These are phyloP conservation scores for Ochotona curzoniae DNA, from an alignment of 2,113 vertebrate genomes.

Conservation along the genomic window DNA sequence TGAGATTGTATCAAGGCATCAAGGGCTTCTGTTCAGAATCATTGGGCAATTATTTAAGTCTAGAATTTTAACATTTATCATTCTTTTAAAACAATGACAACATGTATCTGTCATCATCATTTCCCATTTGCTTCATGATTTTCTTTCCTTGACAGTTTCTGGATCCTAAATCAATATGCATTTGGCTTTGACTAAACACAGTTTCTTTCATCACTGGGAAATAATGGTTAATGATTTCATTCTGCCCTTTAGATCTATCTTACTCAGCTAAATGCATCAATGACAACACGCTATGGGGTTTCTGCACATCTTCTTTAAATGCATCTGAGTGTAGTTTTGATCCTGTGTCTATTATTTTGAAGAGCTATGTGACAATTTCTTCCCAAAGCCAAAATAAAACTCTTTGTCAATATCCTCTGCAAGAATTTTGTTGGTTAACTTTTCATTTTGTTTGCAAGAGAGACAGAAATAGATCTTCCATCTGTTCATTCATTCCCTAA, in stretches of 20 bases:
- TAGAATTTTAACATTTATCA: not conserved
- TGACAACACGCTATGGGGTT: not conserved
- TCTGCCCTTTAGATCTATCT: slow-evolving; percentile 4
- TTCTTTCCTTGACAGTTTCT: not conserved
- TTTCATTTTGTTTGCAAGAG: no score
- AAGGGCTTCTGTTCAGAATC: not conserved
- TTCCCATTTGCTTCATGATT: not conserved
- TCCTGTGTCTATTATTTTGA: slow-evolving; percentile 18
- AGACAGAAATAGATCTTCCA: no score
- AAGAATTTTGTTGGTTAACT: no score
- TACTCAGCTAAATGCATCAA: slow-evolving; percentile 39
- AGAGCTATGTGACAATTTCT: slow-evolving; percentile 49
- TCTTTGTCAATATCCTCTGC: not conserved
- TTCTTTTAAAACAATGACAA: not conserved
- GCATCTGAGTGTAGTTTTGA: not conserved
- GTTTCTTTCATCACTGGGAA: slow-evolving; percentile 14
- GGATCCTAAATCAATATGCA: slow-evolving; percentile 22
- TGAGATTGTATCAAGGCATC: not conserved
- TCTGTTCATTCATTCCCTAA: no score
- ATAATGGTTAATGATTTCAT: slow-evolving; percentile 2
- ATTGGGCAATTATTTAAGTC: not conserved
- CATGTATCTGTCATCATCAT: not conserved
- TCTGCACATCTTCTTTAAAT: slow-evolving; percentile 35
- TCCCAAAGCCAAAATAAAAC: slow-evolving; percentile 26
- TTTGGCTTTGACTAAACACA: not conserved